phyloP scores from a whole-genome alignment of 2,113 vertebrate genomes.

The Lampris incognitus region DNA sequence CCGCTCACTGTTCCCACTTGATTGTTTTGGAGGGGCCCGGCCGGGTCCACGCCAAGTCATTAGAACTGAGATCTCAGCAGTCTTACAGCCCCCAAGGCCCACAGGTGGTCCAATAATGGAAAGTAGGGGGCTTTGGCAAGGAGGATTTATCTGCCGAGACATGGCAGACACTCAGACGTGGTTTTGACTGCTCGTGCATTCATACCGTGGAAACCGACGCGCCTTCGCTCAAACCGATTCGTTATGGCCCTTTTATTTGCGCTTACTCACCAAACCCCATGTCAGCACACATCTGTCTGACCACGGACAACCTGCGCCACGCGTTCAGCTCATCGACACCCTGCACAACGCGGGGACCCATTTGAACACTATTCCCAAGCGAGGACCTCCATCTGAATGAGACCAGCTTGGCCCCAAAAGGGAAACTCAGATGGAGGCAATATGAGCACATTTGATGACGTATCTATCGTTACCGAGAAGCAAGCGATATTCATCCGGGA shows the following conservation, averaged over 20 bases:
- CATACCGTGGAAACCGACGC: not conserved
- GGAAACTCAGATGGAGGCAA: not conserved
- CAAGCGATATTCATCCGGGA: not conserved
- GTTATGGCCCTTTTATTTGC: not conserved
- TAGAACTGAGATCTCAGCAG: constrained; percentile 48
- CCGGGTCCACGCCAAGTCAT: constrained; percentile 56
- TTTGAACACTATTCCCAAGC: not conserved
- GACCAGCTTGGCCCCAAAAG: not conserved
- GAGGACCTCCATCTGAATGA: not conserved
- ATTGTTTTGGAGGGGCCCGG: constrained; percentile 55
- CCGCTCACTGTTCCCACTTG: constrained; percentile 24
- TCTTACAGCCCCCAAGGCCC: constrained; percentile 21
- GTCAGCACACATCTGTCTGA: not conserved
- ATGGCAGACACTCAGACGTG: not conserved
- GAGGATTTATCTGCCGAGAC: constrained; percentile 26
- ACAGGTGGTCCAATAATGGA: constrained; percentile 45
- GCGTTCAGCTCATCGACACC: not conserved
- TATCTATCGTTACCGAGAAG: not conserved
- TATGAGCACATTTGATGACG: not conserved
- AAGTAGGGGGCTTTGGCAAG: not conserved
- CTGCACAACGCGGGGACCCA: not conserved
- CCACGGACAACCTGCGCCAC: not conserved
- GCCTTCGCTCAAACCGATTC: not conserved
- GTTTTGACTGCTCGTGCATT: too few species aligned
- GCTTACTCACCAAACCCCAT: not conserved